Conservation (phyloP, 1,140 invertebrate species). For the Papilio helenus region DNA sequence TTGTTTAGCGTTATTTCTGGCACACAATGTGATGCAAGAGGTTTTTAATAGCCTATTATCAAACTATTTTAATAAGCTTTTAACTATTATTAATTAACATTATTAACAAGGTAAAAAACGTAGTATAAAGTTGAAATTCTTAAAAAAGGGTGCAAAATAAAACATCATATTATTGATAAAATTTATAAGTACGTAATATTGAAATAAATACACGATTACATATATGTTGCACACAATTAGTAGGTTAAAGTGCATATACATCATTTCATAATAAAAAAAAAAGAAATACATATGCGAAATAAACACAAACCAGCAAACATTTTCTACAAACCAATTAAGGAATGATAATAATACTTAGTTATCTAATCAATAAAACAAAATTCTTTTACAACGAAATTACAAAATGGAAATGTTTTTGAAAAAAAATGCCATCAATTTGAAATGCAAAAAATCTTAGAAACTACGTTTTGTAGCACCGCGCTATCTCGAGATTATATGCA, state of each 20-base stretch:
- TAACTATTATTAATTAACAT: constrained; percentile 1
- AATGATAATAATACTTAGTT: constrained; percentile 37
- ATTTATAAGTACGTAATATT: constrained; percentile 37
- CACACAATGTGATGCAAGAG: not conserved
- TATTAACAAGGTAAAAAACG: too few relatives aligned
- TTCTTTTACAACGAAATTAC: not conserved
- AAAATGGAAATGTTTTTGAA: constrained; percentile 50
- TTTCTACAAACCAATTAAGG: constrained; percentile 30
- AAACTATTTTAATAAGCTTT: constrained; percentile 20
- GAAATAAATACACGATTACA: constrained; percentile 38
- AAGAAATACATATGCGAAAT: constrained; percentile 21
- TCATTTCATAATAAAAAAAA: constrained; percentile 38
- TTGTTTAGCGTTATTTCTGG: not conserved
- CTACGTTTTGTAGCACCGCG: constrained; percentile 70
- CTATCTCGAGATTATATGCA: constrained; percentile 61
- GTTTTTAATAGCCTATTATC: not conserved
- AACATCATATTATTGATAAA: constrained; percentile 27
- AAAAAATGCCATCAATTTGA: constrained; percentile 63
- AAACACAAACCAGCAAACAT: constrained; percentile 25
- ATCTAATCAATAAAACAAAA: constrained; percentile 23
- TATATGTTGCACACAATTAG: constrained; percentile 38
- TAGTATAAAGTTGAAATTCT: not conserved
- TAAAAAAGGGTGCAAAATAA: not conserved
- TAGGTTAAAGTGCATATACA: constrained; percentile 42
- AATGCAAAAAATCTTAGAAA: constrained; percentile 60